Evolutionary conservation across 2,888 invertebrate species (phyloP).

Genomic region (Macrophya annulata): DNA sequence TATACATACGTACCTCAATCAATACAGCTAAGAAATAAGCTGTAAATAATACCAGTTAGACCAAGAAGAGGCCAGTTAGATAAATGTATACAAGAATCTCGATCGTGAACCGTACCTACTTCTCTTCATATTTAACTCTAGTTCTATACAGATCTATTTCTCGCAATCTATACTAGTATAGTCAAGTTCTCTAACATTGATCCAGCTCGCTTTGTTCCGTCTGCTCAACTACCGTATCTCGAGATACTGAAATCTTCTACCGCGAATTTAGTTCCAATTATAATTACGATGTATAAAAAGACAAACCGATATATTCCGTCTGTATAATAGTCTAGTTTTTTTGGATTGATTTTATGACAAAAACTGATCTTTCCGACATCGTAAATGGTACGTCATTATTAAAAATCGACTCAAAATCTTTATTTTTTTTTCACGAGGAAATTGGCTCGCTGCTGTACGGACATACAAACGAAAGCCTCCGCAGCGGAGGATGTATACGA

Average conservation of each 20-base stretch:
- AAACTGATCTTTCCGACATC: not conserved
- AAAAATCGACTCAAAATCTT: not conserved
- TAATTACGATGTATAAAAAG: not conserved
- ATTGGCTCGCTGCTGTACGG: not conserved
- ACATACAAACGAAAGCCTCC: not conserved
- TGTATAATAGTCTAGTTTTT: not conserved
- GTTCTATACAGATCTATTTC: not conserved
- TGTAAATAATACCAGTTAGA: conserved; percentile 74
- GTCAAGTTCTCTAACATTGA: not conserved
- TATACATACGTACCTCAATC: not conserved
- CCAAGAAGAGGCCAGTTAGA: not conserved
- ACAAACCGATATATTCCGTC: not conserved
- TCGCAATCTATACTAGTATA: not conserved
- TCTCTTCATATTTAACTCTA: not conserved
- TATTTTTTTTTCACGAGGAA: not conserved
- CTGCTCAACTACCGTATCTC: not conserved
- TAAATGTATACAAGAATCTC: not conserved
- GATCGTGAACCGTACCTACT: not conserved
- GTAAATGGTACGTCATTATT: not conserved
- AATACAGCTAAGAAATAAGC: conserved; percentile 68
- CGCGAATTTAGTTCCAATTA: not conserved
- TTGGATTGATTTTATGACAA: not conserved
- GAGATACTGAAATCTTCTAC: not conserved
- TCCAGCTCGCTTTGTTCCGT: not conserved
- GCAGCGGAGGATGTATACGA: not conserved